These are phyloP conservation scores for Acheta domesticus DNA, from an alignment of 2,888 invertebrate genomes.

Conservation along the genomic window DNA sequence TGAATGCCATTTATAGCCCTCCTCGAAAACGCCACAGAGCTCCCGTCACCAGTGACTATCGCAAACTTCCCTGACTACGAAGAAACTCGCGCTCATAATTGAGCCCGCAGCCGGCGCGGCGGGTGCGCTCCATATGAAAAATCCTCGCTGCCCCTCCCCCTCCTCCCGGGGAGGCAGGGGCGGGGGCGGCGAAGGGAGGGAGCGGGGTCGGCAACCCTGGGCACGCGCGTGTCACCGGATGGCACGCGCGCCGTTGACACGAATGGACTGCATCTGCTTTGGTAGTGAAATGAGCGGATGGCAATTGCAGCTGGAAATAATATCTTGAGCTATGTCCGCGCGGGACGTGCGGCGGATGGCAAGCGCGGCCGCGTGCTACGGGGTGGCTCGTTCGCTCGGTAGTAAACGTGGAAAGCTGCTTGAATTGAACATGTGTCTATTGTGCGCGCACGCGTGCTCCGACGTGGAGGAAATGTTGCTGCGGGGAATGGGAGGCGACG, in stretches of 20 bases:
- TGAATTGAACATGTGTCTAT: not conserved
- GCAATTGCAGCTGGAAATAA: constrained; percentile 2
- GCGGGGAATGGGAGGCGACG: no score
- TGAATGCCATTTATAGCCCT: no score
- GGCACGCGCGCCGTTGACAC: constrained; percentile 5
- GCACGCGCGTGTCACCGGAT: constrained; percentile 8
- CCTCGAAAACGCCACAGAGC: no score
- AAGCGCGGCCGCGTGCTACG: not conserved
- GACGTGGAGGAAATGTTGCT: no score
- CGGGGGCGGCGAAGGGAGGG: not conserved
- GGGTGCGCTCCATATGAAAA: no score
- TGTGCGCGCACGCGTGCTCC: not conserved
- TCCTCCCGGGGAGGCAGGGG: no score
- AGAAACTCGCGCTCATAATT: no score
- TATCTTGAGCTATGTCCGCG: not conserved
- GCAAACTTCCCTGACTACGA: no score
- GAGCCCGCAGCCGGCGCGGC: no score
- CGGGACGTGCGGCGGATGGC: not conserved
- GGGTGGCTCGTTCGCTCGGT: not conserved
- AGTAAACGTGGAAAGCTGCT: not conserved
- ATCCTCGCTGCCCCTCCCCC: no score
- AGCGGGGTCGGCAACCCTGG: not conserved
- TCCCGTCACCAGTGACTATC: no score
- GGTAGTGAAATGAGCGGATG: not conserved
- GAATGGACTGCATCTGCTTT: constrained; percentile 6